These are phyloP conservation scores for Apolygus lucorum DNA, from an alignment of 1,140 invertebrate species.

Conservation along the genomic window DNA sequence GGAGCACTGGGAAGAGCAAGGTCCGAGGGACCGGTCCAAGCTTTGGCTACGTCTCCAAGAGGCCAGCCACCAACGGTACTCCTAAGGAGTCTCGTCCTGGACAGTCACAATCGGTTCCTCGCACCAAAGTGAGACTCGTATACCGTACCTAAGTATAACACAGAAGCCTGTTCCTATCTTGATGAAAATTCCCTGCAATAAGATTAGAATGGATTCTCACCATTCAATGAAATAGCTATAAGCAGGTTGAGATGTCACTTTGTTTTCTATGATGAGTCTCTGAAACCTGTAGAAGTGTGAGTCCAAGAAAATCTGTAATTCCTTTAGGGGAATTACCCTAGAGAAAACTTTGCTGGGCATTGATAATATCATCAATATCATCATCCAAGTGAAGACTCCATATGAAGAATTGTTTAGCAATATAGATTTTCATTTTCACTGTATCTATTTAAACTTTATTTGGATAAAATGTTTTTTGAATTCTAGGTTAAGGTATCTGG, in stretches of 20 bases:
- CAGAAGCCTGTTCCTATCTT: too few species aligned
- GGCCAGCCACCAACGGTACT: slow-evolving; percentile 51
- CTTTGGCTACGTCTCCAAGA: slow-evolving; percentile 67
- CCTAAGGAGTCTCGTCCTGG: slow-evolving; percentile 53
- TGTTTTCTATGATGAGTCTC: too few species aligned
- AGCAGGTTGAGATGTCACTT: too few species aligned
- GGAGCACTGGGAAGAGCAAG: slow-evolving; percentile 48
- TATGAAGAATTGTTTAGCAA: neutral
- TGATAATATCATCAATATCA: neutral
- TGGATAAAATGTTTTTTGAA: neutral
- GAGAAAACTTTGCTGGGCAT: too few species aligned
- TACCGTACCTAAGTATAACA: too few species aligned
- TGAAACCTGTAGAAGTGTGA: too few species aligned
- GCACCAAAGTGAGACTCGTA: slow-evolving; percentile 53
- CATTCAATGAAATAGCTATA: too few species aligned
- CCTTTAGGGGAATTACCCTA: too few species aligned
- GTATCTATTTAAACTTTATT: neutral
- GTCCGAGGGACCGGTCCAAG: slow-evolving; percentile 58
- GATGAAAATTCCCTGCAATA: too few species aligned
- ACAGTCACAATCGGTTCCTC: slow-evolving; percentile 71
- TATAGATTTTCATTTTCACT: slow-evolving; percentile 10
- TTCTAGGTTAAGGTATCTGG: slow-evolving; percentile 65
- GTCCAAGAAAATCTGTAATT: too few species aligned
- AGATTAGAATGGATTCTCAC: too few species aligned
- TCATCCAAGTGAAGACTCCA: too few species aligned